phyloP scores from a whole-genome alignment of 2,888 invertebrate genomes.

The Frankliniella intonsa region DNA sequence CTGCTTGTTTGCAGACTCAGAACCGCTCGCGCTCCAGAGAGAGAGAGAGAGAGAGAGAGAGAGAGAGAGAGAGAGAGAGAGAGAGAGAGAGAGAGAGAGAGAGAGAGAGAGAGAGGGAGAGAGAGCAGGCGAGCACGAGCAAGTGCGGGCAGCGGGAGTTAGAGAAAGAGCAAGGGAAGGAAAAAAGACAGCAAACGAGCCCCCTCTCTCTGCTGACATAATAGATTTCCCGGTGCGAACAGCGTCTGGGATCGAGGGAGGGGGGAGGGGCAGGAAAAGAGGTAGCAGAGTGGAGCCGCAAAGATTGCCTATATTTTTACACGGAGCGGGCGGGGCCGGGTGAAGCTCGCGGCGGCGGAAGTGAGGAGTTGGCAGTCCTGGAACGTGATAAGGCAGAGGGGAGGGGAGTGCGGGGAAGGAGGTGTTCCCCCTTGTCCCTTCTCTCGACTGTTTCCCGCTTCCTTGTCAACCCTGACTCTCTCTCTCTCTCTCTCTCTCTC shows the following conservation, averaged over 20 bases:
- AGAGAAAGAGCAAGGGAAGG: not conserved
- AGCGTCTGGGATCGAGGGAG: not conserved
- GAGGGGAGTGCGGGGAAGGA: not conserved
- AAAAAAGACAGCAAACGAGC: not conserved
- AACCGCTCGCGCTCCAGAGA: no score
- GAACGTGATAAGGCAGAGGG: not conserved
- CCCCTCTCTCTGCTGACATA: slow-evolving; percentile 1
- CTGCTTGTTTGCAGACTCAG: no score
- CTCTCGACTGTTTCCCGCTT: no score
- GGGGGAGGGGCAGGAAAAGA: not conserved
- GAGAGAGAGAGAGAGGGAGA: no score
- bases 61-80: no score
- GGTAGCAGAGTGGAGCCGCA: slow-evolving; percentile 3
- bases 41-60: no score
- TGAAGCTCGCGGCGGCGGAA: not conserved
- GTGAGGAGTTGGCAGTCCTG: slow-evolving; percentile 7
- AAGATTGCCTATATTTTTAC: slow-evolving; percentile 25
- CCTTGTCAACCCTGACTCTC: no score
- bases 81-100: not conserved
- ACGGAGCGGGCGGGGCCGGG: not conserved
- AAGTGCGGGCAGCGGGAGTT: not conserved
- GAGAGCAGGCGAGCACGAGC: no score
- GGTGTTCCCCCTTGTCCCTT: no score
- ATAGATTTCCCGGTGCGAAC: not conserved
- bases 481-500: no score